These are phyloP conservation scores for Seira ritae DNA, from an alignment of 2,888 invertebrate genomes.

Conservation along the genomic window DNA sequence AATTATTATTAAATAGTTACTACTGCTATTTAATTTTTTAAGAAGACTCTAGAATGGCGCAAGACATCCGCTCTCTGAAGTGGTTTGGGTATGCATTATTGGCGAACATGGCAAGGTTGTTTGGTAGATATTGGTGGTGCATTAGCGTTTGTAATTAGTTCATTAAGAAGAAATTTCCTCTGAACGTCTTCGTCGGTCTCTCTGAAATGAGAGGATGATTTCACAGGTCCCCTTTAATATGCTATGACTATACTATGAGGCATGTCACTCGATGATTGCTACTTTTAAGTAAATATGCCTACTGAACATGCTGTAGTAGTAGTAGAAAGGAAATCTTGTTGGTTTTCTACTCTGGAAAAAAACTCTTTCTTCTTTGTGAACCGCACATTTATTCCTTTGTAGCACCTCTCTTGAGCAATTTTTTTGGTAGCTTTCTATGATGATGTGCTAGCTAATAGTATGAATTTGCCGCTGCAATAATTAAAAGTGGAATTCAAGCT, in stretches of 20 bases:
- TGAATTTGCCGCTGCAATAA: too few species aligned
- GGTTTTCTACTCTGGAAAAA: neutral
- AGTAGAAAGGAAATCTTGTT: neutral
- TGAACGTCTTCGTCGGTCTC: neutral
- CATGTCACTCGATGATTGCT: neutral
- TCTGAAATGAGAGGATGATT: too few species aligned
- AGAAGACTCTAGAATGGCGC: too few species aligned
- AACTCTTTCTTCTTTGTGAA: neutral
- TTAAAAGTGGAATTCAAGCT: constrained; percentile 38
- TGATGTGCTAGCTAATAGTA: neutral
- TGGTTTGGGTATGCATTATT: too few species aligned
- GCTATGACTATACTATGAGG: too few species aligned
- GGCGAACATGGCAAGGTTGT: too few species aligned
- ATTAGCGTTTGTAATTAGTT: constrained; percentile 40
- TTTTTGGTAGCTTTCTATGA: neutral
- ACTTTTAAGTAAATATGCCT: neutral
- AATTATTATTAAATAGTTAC: too few species aligned
- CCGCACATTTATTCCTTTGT: too few species aligned
- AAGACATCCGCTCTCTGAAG: too few species aligned
- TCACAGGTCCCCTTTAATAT: too few species aligned
- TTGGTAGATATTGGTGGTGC: too few species aligned
- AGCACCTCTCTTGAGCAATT: neutral
- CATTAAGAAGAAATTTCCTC: constrained; percentile 34
- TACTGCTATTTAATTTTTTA: too few species aligned
- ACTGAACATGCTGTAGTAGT: neutral